Conservation (phyloP, 2,113 vertebrate genomes). For the Piaya cayana region DNA sequence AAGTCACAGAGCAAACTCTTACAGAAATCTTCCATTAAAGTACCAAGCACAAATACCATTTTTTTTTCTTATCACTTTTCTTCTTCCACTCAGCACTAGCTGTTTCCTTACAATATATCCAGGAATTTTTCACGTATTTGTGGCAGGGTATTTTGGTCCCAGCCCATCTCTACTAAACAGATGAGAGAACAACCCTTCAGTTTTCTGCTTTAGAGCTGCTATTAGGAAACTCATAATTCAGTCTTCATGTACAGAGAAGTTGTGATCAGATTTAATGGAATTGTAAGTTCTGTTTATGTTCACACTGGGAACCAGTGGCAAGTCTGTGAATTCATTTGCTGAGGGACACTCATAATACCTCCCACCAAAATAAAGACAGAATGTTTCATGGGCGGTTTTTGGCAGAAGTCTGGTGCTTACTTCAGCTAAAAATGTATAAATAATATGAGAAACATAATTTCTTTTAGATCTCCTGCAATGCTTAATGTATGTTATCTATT, state of each 20-base stretch:
- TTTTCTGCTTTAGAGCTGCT: constrained; percentile 19
- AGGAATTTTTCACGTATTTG: not conserved
- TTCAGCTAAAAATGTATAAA: constrained; percentile 39
- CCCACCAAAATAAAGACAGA: constrained; percentile 5
- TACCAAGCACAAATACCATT: not conserved
- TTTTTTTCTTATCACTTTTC: not conserved
- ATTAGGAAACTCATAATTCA: constrained; percentile 57
- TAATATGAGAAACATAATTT: not conserved
- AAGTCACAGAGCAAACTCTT: not conserved
- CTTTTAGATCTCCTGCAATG: not conserved
- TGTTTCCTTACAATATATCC: not conserved
- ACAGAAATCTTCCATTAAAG: not conserved
- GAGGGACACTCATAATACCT: constrained; percentile 22
- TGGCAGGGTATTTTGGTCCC: not conserved
- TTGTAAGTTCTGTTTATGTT: constrained; percentile 54
- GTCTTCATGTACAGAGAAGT: constrained; percentile 27
- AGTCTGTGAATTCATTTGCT: constrained; percentile 56
- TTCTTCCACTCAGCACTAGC: not conserved
- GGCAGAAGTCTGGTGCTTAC: constrained; percentile 1
- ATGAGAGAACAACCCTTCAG: constrained; percentile 40
- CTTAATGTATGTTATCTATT: not conserved
- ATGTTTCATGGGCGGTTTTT: not conserved
- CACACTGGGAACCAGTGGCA: constrained; percentile 45
- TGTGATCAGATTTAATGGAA: constrained; percentile 60
- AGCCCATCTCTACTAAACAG: constrained; percentile 21